A percentile compares a stretch with the other conserved stretches of the same genome.
Conservation (phyloP, 35 echinoderm and acorn worm species). For the Strongylocentrotus purpuratus region DNA sequence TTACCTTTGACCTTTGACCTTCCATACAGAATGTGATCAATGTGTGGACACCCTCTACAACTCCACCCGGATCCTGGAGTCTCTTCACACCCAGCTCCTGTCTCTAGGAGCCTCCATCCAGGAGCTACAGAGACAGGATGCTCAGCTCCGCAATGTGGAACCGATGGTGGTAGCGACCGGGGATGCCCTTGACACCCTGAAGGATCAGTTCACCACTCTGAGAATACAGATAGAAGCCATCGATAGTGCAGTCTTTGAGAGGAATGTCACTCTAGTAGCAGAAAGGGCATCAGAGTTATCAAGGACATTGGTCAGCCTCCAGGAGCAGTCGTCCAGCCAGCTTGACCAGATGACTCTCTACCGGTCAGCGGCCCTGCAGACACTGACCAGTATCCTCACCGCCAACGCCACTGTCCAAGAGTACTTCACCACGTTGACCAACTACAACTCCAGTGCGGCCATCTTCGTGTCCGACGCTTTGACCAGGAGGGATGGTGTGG, state of each 20-base stretch:
- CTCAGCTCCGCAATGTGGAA: conserved; percentile 49
- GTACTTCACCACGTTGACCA: neutral
- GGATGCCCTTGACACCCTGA: conserved; percentile 16
- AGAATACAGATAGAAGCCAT: conserved; percentile 49
- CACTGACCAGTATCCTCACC: neutral
- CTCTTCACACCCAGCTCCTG: conserved; percentile 52
- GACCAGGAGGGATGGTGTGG: neutral
- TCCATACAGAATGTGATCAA: conserved; percentile 78
- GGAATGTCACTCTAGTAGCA: conserved; percentile 13
- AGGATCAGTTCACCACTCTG: conserved; percentile 38
- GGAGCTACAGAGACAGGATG: conserved; percentile 61
- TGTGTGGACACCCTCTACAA: conserved; percentile 84
- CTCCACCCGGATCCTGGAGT: conserved; percentile 60
- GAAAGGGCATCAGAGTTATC: neutral
- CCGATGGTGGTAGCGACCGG: conserved; percentile 49
- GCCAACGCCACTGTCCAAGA: conserved; percentile 43
- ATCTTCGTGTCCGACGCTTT: conserved; percentile 16
- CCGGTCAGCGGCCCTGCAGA: conserved; percentile 23
- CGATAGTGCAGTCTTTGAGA: conserved; percentile 25
- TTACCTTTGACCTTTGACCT: neutral
- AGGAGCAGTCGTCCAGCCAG: conserved; percentile 2
- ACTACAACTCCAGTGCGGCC: conserved; percentile 34
- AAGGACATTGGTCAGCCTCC: neutral
- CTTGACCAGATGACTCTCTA: conserved; percentile 36
- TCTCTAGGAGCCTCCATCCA: conserved; percentile 45